Conservation (phyloP, 2,797 vertebrate genomes). For the Cetoscarus ocellatus region DNA sequence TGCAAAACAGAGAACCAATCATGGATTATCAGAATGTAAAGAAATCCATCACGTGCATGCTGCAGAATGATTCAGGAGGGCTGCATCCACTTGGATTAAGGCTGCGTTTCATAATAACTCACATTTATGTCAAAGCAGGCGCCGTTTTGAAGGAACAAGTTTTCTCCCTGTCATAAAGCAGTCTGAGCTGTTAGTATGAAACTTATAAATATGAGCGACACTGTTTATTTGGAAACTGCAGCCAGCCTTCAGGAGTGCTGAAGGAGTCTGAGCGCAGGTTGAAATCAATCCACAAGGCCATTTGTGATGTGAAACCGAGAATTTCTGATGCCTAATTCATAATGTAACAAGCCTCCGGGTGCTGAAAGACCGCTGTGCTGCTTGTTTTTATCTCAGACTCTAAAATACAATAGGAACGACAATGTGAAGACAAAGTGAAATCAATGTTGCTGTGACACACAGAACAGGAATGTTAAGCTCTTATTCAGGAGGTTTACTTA, state of each 20-base stretch:
- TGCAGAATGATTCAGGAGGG: constrained; percentile 9
- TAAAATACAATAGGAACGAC: constrained; percentile 33
- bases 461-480: not conserved
- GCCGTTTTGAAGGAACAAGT: constrained; percentile 28
- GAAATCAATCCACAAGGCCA: constrained; percentile 60
- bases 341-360: constrained; percentile 62
- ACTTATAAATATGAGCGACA: constrained; percentile 30
- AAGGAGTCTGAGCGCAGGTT: constrained; percentile 47
- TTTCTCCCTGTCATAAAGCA: constrained; percentile 24
- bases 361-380: constrained; percentile 22
- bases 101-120: constrained; percentile 25
- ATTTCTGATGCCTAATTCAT: constrained; percentile 63
- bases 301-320: constrained; percentile 51
- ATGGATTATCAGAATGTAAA: constrained; percentile 29
- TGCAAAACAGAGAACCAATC: constrained; percentile 40
- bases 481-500: not conserved
- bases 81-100: constrained; percentile 25
- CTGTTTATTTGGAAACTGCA: constrained; percentile 17
- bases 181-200: constrained; percentile 30
- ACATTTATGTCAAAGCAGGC: not conserved
- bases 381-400: constrained; percentile 32
- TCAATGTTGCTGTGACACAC: constrained; percentile 19
- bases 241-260: constrained; percentile 29
- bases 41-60: constrained; percentile 15
- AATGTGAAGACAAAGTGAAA: constrained; percentile 35